Percentiles rank a stretch among this genome's conserved stretches.
Evolutionary conservation across 2,888 invertebrate species (phyloP).

Genomic region (Trissolcus brochymenae): DNA sequence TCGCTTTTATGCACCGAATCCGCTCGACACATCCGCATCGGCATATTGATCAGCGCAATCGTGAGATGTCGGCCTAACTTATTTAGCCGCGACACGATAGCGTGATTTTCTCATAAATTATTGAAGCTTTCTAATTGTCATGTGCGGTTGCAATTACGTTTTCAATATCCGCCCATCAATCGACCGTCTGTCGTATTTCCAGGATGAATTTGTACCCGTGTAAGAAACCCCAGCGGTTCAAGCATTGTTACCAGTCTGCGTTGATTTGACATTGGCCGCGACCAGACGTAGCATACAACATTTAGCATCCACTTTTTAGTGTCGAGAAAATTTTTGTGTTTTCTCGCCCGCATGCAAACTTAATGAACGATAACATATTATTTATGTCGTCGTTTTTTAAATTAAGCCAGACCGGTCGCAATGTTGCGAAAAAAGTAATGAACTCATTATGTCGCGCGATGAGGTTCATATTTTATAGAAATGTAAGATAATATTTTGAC

Average conservation of each 20-base stretch:
- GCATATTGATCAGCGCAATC: constrained; percentile 40
- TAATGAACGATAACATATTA: constrained; percentile 17
- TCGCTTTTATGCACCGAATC: constrained; percentile 30
- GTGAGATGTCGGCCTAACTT: constrained; percentile 41
- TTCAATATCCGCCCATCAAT: constrained; percentile 23
- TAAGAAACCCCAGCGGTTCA: not conserved
- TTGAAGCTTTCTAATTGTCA: constrained; percentile 36
- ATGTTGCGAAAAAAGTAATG: constrained; percentile 35
- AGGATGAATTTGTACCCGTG: not conserved
- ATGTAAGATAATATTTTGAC: constrained; percentile 39
- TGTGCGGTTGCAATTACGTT: constrained; percentile 21
- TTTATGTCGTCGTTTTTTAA: constrained; percentile 30
- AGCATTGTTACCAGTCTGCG: too few species aligned
- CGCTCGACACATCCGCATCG: constrained; percentile 36
- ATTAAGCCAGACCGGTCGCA: constrained; percentile 16
- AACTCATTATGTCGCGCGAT: constrained; percentile 35
- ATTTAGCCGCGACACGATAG: constrained; percentile 38
- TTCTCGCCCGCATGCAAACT: too few species aligned
- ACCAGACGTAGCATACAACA: too few species aligned
- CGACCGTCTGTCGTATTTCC: constrained; percentile 8
- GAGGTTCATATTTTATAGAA: constrained; percentile 20
- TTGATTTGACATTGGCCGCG: too few species aligned
- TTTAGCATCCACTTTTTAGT: not conserved
- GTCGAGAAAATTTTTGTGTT: not conserved
- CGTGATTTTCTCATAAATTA: constrained; percentile 40